Conservation (phyloP, 1,140 invertebrate species). For the Vollenhovia emeryi region DNA sequence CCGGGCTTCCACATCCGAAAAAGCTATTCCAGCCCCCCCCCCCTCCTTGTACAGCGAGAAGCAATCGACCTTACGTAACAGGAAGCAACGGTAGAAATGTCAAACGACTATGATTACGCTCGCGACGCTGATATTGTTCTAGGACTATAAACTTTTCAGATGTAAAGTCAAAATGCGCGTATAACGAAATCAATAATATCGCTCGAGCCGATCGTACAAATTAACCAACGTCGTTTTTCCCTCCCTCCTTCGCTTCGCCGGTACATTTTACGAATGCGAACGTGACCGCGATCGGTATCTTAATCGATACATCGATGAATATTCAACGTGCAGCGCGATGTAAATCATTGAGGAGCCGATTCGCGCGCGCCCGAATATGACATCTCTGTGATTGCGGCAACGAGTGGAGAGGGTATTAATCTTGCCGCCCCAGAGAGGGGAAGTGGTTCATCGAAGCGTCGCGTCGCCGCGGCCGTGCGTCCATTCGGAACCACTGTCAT, state of each 20-base stretch:
- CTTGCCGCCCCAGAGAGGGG: neutral
- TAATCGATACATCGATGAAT: conserved; percentile 40
- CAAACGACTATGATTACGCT: neutral
- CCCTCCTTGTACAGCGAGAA: neutral
- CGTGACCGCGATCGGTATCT: conserved; percentile 1
- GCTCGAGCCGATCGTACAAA: neutral
- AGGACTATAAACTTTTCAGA: neutral
- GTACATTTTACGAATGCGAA: conserved; percentile 1
- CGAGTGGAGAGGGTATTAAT: neutral
- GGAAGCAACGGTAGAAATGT: neutral
- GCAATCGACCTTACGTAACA: neutral
- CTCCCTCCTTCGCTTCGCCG: neutral
- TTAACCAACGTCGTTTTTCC: neutral
- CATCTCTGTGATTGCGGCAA: neutral
- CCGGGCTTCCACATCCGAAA: neutral
- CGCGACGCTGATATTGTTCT: neutral
- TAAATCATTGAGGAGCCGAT: conserved; percentile 23
- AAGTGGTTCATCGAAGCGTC: neutral
- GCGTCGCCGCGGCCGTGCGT: conserved; percentile 12
- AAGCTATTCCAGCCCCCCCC: neutral
- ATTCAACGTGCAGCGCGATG: conserved; percentile 24
- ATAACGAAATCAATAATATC: neutral
- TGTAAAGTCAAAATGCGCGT: neutral
- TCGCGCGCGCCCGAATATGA: neutral
- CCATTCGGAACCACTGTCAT: conserved; percentile 59